phyloP scores from a whole-genome alignment of 2,888 invertebrate genomes.

The Lymantria dispar region DNA sequence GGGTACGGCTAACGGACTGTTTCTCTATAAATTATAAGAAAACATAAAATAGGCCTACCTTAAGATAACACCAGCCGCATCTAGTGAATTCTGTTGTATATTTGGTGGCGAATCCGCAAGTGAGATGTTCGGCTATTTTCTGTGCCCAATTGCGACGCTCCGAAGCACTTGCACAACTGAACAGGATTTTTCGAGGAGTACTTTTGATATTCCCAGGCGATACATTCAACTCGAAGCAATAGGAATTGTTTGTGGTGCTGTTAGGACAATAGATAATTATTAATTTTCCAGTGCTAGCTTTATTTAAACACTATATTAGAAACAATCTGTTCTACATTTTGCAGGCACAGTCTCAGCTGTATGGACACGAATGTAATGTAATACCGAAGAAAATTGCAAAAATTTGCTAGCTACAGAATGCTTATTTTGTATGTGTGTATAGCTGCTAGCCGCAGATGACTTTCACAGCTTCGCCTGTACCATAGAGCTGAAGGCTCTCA shows the following conservation, averaged over 20 bases:
- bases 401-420: too few species aligned
- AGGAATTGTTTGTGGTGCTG: constrained; percentile 80
- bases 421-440: too few species aligned
- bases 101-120: constrained; percentile 83
- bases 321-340: too few species aligned
- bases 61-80: constrained; percentile 92
- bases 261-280: not conserved
- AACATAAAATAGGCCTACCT: constrained; percentile 61
- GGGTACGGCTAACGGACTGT: too few species aligned
- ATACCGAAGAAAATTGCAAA: too few species aligned
- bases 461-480: too few species aligned
- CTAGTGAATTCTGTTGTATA: constrained; percentile 87
- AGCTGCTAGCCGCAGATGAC: too few species aligned
- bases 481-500: too few species aligned
- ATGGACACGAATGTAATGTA: too few species aligned
- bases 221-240: constrained; percentile 85
- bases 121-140: constrained; percentile 88
- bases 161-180: constrained; percentile 78
- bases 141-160: constrained; percentile 88
- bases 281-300: not conserved
- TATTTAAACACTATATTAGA: too few species aligned
- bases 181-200: constrained; percentile 76
- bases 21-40: not conserved
- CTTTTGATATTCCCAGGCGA: constrained; percentile 54
- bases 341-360: too few species aligned